Evolutionary conservation across 2,888 invertebrate species (phyloP).

Genomic region (Torymus aiolomorphi): DNA sequence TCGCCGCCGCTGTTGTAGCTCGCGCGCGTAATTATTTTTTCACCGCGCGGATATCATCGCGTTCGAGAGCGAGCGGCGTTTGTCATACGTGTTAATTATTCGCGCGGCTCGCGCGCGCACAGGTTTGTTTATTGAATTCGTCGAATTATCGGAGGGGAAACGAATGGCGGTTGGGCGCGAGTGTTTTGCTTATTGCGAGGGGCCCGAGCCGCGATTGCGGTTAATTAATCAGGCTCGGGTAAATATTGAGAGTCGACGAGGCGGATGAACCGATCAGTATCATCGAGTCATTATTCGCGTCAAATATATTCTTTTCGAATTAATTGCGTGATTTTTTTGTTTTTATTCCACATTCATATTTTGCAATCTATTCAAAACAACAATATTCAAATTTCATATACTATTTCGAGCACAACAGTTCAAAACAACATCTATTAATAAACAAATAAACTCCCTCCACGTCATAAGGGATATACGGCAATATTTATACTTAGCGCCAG

Average conservation of each 20-base stretch:
- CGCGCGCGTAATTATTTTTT: slow-evolving; percentile 50
- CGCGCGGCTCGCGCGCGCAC: background rate
- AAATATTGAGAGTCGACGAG: background rate
- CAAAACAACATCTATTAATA: no score
- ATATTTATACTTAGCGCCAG: no score
- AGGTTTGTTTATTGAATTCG: slow-evolving; percentile 38
- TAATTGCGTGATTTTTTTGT: no score
- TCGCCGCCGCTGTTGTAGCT: slow-evolving; percentile 23
- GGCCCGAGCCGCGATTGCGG: background rate
- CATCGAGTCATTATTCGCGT: background rate
- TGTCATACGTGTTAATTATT: slow-evolving; percentile 52
- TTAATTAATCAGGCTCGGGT: slow-evolving; percentile 16
- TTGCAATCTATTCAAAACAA: no score
- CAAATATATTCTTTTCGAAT: background rate
- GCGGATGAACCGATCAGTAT: background rate
- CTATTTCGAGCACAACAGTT: no score
- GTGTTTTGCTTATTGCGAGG: slow-evolving; percentile 24
- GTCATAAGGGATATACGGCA: no score
- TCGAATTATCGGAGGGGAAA: slow-evolving; percentile 12
- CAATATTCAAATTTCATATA: no score
- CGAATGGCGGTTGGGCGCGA: background rate
- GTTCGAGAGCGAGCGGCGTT: slow-evolving; percentile 2
- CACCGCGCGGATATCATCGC: slow-evolving; percentile 19
- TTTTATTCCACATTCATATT: no score
- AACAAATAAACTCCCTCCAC: no score